phyloP scores from a whole-genome alignment of 2,888 invertebrate genomes.

The Tupiocoris notatus region DNA sequence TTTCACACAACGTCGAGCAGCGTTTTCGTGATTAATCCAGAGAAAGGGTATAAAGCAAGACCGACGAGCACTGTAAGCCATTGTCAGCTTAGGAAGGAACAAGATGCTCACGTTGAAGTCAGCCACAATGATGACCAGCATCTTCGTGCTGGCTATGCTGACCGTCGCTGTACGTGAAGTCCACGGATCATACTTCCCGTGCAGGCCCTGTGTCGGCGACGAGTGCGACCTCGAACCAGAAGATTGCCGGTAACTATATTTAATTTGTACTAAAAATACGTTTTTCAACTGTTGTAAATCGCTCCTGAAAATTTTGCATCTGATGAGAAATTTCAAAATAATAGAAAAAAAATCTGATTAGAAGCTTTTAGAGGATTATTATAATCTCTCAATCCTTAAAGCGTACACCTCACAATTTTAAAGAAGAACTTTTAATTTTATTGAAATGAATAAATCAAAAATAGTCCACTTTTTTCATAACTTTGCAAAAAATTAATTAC shows the following conservation, averaged over 20 bases:
- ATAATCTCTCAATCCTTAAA: too few relatives aligned
- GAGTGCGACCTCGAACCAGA: conserved; percentile 39
- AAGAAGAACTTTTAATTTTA: too few relatives aligned
- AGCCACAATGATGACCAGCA: background rate
- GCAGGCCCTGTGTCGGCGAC: conserved; percentile 46
- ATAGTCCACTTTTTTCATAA: too few relatives aligned
- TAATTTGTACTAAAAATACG: too few relatives aligned
- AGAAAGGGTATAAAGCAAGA: background rate
- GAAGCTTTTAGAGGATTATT: too few relatives aligned
- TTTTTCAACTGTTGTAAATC: too few relatives aligned
- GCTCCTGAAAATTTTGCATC: too few relatives aligned
- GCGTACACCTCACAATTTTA: too few relatives aligned
- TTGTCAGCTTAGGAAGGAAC: background rate
- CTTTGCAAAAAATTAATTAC: too few relatives aligned
- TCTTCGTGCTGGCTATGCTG: background rate
- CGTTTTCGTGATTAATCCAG: background rate
- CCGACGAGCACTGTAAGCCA: background rate
- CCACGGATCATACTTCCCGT: conserved; percentile 47
- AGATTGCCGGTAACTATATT: conserved; percentile 24
- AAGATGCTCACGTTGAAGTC: background rate
- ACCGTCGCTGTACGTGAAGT: background rate
- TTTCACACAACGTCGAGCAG: conserved; percentile 10
- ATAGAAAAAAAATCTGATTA: too few relatives aligned
- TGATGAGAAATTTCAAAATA: too few relatives aligned
- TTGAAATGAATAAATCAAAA: too few relatives aligned